Conservation (phyloP, 1,140 invertebrate genomes). For the Callitettix versicolor region DNA sequence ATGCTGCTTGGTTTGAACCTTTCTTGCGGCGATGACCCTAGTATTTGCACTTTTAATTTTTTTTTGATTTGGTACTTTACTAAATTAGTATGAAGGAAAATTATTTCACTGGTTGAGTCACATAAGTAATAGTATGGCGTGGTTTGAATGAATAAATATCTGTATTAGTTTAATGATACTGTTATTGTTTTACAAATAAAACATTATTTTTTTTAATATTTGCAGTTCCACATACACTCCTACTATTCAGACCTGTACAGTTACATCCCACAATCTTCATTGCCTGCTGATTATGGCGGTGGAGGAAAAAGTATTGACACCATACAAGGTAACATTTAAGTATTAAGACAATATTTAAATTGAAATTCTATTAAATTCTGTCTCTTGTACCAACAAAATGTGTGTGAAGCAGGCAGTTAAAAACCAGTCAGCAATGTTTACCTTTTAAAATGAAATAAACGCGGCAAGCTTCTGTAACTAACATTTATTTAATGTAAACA, state of each 20-base stretch:
- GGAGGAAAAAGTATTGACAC: constrained; percentile 20
- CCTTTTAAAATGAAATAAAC: background rate
- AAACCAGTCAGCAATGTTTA: background rate
- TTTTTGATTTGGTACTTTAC: too few relatives aligned
- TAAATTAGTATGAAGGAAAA: too few relatives aligned
- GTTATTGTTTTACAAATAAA: too few relatives aligned
- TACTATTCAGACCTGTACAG: constrained; percentile 20
- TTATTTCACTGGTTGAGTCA: too few relatives aligned
- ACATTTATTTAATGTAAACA: background rate
- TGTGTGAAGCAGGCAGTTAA: background rate
- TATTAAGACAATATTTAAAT: background rate
- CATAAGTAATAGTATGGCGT: too few relatives aligned
- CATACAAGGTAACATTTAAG: constrained; percentile 18
- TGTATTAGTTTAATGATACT: too few relatives aligned
- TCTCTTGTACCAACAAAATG: background rate
- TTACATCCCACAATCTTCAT: constrained; percentile 24
- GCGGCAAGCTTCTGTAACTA: background rate
- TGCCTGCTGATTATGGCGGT: constrained; percentile 29
- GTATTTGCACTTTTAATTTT: too few relatives aligned
- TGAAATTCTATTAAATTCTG: background rate
- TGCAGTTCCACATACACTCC: constrained; percentile 30
- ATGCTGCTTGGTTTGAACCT: too few relatives aligned
- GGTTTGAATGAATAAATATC: too few relatives aligned
- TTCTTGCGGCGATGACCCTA: too few relatives aligned
- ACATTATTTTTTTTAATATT: constrained; percentile 9